These are phyloP conservation scores for Tetragnatha montana DNA, from an alignment of 2,888 invertebrate genomes.

Conservation along the genomic window DNA sequence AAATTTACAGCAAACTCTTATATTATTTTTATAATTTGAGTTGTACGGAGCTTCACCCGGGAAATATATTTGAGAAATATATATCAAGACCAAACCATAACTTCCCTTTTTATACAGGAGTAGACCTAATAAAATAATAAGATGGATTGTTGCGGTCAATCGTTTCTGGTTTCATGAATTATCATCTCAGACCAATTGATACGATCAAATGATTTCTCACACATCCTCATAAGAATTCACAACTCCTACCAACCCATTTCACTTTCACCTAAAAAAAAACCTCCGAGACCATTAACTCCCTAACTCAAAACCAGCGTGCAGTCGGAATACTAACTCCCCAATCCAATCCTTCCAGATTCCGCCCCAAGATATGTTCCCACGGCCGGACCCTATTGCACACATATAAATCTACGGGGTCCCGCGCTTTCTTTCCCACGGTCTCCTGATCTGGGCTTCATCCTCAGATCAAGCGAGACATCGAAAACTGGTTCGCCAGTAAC, in stretches of 20 bases:
- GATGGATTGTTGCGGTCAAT: too few species aligned
- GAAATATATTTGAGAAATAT: too few species aligned
- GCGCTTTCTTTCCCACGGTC: conserved; percentile 56
- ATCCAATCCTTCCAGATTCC: not conserved
- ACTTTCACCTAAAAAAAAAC: conserved; percentile 14
- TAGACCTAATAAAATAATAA: too few species aligned
- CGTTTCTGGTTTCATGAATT: not conserved
- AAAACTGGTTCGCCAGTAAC: conserved; percentile 46
- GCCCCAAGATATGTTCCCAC: conserved; percentile 67
- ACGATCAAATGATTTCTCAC: not conserved
- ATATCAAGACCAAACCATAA: too few species aligned
- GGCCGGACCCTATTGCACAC: conserved; percentile 27
- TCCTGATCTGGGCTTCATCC: conserved; percentile 16
- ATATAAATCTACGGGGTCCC: conserved; percentile 26
- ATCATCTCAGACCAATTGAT: not conserved
- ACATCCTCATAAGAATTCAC: not conserved
- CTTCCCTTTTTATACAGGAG: too few species aligned
- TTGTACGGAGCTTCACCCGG: too few species aligned
- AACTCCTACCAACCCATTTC: not conserved
- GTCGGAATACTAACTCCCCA: conserved; percentile 28
- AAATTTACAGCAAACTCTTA: too few species aligned
- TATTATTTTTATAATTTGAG: too few species aligned
- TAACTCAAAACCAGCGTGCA: not conserved
- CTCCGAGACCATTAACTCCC: conserved; percentile 12
- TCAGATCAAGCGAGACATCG: conserved; percentile 25